Evolutionary conservation across 2,797 vertebrate genomes (phyloP), one percentile per base, ranked within the genome.

Genomic region (Odontamblyopus lacepedii): DNA sequence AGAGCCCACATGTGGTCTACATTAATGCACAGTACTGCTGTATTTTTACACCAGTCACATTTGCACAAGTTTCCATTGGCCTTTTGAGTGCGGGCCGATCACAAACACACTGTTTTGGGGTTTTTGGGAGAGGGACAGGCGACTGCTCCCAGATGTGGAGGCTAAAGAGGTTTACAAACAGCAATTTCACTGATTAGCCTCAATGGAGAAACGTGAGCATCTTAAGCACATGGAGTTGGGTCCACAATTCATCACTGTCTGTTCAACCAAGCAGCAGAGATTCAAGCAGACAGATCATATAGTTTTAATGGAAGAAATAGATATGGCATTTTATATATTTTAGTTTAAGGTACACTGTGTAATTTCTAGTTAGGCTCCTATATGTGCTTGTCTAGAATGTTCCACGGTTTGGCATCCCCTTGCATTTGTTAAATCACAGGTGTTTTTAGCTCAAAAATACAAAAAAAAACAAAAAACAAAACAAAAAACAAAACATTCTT

Each of bases 11-110:
- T 95, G 94, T 95, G 94, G 93, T 91, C 92, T 89, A 92, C 92
- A 95, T 95, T 95, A 94, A 93, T 92, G 89, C 61, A 19, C 61
- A 48, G 44, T 48, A 38, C 64, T 41, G 82, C 91, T 91, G 91
- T 95, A 94, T 94, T 94, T 94, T 94, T 94, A 95, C 93, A 89
- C 90, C 90, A 93, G 94, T 94, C 94, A 93, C 92, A 93, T 95
- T 94, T 93, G 92, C 93, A 92, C 90, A 93, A 94, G 85, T 94
- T 94, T 95, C 94, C 94, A 95, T 95, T 93, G 92, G 92, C 93
- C 93, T 93, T 89, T 88, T 88, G 83, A 82, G 82, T 78, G 81
- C 91, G 89, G 89, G 92, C 92, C 92, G 90, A 90, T 93, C 88
- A 87, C 92, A 89, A 91, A 90, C 81, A 90, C 87, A 82, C 79